phyloP scores from a whole-genome alignment of 2,797 vertebrate species.

The Avahi laniger region DNA sequence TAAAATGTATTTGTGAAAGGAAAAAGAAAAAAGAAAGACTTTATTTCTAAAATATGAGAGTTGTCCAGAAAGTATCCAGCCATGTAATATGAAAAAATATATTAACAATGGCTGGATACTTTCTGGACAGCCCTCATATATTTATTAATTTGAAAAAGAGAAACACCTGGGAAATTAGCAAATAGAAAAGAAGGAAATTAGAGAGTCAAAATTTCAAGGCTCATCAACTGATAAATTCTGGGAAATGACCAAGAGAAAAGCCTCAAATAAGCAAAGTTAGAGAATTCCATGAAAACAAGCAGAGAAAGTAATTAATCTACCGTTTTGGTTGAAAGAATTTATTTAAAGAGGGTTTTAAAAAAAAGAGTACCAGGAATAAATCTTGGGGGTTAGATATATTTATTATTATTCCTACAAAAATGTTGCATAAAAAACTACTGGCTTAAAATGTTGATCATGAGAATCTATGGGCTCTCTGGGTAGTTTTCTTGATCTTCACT shows the following conservation, averaged over 20 bases:
- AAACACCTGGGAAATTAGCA: neutral
- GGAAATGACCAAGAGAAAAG: neutral
- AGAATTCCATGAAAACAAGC: neutral
- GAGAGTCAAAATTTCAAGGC: neutral
- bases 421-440: neutral
- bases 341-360: neutral
- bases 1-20: neutral
- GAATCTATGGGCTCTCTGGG: neutral
- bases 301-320: neutral
- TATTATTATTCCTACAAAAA: neutral
- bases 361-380: neutral
- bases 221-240: neutral
- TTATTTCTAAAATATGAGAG: neutral
- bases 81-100: no score
- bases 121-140: no score
- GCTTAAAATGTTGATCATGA: neutral
- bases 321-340: neutral
- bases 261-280: neutral
- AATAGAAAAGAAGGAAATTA: neutral
- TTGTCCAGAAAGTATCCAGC: no score
- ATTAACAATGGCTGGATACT: no score
- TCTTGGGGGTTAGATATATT: neutral
- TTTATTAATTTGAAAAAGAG: neutral
- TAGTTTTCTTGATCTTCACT: neutral
- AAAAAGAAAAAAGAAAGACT: neutral